Base-by-base conservation (phyloP, 2,888 invertebrate species). In the Chirona hameri region DNA sequence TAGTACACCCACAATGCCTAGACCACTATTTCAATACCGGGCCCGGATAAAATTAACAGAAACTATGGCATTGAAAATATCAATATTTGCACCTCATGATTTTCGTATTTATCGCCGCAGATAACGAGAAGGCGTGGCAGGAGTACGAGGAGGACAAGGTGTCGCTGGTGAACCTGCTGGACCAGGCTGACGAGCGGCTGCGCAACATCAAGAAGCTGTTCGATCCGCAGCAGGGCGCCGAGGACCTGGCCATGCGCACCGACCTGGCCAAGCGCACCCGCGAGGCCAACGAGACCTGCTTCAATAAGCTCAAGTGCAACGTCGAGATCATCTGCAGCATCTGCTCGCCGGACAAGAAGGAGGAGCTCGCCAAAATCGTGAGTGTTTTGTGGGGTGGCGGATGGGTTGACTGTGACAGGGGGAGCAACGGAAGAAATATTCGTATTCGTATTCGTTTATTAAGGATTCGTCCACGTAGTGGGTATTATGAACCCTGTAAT, bases 71-170 rank as follows among this genome's bases (percentile, higher is more conserved):
- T 39, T 39, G 7, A 2, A 39, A 39, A 39, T 7, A 39, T 39
- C 39, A 39, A 39, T 39, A 39, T 39, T 39, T 39, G 39, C 39
- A 24, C 9, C 60, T 60, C n/a, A 24, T 60, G 24, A n/a, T 10
- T 10, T n/a, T 24, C 27, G 1, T 14, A 29, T 27, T 10, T 29
- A 10, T 69, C 29, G 69, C 15, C 72, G n/a, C n/a, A 80, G 80
- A 52, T 27, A 80, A 80, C 52, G 80, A 80, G 80, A 80, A 80
- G 80, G 80, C 80, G 12, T 80, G 80, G 80, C 80, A 80, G 52
- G 80, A 80, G 52, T 80, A 80, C 27, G 80, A 80, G 27, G 80
- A 80, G 52, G 80, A 39, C 52, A 80, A 48, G 80, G 27, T 80
- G 18, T 1, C 29, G 14, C 52, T 80, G 52, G 52, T 52, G 27